A percentile compares a stretch with the other conserved stretches of the same genome.
These are phyloP conservation scores for Spodoptera picta DNA, from an alignment of 2,888 invertebrate genomes.

Conservation along the genomic window DNA sequence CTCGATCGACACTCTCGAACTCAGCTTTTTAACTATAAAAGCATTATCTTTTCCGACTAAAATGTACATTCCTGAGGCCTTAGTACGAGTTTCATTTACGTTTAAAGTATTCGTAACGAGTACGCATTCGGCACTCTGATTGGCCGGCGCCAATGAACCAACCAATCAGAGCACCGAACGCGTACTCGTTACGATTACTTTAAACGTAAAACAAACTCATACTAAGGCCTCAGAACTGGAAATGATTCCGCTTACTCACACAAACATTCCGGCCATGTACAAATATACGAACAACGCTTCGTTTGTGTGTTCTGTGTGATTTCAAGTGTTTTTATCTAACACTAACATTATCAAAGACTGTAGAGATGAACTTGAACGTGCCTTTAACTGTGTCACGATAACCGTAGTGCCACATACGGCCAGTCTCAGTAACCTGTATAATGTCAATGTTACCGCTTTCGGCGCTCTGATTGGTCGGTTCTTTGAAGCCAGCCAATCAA, in stretches of 20 bases:
- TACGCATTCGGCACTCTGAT: too few species aligned
- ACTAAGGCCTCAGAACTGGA: too few species aligned
- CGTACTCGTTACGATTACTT: too few species aligned
- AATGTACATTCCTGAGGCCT: constrained; percentile 52
- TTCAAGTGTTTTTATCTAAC: constrained; percentile 42
- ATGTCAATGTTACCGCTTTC: too few species aligned
- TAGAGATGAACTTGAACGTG: constrained; percentile 52
- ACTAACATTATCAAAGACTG: constrained; percentile 25
- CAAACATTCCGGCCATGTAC: constrained; percentile 56
- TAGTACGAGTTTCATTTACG: too few species aligned
- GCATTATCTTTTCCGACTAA: constrained; percentile 5
- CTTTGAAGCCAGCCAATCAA: too few species aligned
- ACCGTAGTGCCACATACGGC: constrained; percentile 67
- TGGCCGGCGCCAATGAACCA: too few species aligned
- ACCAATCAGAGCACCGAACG: too few species aligned
- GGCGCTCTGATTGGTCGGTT: too few species aligned
- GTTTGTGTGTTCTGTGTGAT: constrained; percentile 55
- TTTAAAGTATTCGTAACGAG: too few species aligned
- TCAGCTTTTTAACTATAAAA: not conserved
- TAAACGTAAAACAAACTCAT: too few species aligned
- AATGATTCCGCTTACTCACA: constrained; percentile 49
- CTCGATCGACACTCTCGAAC: constrained; percentile 16
- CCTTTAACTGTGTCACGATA: constrained; percentile 63
- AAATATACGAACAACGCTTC: constrained; percentile 47
- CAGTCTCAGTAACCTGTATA: too few species aligned